Conservation (phyloP, 37 sponge, comb jelly and placozoan genomes). For the Aphrocallistes beatrix region DNA sequence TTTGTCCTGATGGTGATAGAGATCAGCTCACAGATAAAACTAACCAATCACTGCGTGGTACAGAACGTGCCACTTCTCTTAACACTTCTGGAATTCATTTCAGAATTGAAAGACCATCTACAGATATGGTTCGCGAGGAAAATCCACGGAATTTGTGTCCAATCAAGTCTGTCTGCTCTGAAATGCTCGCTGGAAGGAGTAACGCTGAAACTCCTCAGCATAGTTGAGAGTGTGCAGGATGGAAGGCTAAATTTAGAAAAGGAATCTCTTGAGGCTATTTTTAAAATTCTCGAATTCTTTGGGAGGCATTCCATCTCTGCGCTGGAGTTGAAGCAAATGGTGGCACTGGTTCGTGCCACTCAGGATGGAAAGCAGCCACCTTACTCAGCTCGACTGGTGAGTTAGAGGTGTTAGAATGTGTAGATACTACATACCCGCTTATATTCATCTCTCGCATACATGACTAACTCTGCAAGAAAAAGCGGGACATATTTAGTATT, state of each 20-base stretch:
- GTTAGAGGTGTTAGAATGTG: neutral
- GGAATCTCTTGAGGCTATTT: neutral
- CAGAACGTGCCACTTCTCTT: neutral
- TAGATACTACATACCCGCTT: too few relatives aligned
- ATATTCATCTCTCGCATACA: too few relatives aligned
- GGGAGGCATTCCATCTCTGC: neutral
- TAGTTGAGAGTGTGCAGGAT: neutral
- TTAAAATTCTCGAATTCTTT: neutral
- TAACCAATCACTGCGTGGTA: neutral
- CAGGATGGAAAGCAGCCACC: neutral
- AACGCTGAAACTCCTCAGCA: neutral
- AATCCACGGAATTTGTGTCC: neutral
- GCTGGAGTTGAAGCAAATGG: neutral
- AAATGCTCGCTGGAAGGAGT: neutral
- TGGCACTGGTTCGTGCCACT: neutral
- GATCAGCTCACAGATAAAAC: neutral
- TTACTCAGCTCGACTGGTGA: slow-evolving; percentile 5
- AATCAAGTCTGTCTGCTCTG: neutral
- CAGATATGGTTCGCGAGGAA: neutral
- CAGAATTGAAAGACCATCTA: neutral
- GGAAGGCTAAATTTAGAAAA: neutral
- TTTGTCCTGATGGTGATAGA: neutral
- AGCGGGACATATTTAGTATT: too few relatives aligned
- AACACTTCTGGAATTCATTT: neutral
- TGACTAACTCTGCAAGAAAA: too few relatives aligned